phyloP scores from a whole-genome alignment of 2,113 vertebrate genomes.

The Equus quagga region DNA sequence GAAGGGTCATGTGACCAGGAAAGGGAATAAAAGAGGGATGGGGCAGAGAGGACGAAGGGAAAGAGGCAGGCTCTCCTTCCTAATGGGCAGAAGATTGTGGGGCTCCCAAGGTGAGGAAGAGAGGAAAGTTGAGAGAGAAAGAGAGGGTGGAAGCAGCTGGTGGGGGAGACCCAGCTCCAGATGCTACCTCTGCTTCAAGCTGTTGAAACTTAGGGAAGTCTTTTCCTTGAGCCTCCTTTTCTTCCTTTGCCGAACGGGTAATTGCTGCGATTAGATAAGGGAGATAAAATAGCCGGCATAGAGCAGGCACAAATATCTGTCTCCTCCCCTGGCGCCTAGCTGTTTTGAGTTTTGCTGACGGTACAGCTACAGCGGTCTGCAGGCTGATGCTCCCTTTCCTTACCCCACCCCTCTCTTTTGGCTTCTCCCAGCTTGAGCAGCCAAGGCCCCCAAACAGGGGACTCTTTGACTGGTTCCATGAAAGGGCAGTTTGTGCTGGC shows the following conservation, averaged over 20 bases:
- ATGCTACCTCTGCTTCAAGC: neutral
- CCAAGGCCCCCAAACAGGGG: constrained; percentile 34
- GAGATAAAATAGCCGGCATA: neutral
- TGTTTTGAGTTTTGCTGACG: neutral
- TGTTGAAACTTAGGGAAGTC: neutral
- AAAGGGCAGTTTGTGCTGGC: constrained; percentile 60
- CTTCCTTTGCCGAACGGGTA: neutral
- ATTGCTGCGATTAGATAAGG: neutral
- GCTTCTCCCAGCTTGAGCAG: neutral
- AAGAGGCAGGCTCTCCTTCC: neutral
- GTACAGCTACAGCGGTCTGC: neutral
- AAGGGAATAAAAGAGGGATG: neutral
- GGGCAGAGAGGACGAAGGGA: neutral
- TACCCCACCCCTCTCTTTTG: neutral
- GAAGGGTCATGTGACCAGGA: neutral
- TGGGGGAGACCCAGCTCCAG: neutral
- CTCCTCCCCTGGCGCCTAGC: neutral
- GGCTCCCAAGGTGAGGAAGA: neutral
- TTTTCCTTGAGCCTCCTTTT: neutral
- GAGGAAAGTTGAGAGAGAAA: neutral
- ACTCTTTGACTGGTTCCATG: constrained; percentile 61
- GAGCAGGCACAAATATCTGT: neutral
- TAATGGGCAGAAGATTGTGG: neutral
- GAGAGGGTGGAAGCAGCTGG: neutral
- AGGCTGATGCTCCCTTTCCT: neutral